phyloP scores from a whole-genome alignment of 2,113 vertebrate species.

The Ploceus nigricollis region DNA sequence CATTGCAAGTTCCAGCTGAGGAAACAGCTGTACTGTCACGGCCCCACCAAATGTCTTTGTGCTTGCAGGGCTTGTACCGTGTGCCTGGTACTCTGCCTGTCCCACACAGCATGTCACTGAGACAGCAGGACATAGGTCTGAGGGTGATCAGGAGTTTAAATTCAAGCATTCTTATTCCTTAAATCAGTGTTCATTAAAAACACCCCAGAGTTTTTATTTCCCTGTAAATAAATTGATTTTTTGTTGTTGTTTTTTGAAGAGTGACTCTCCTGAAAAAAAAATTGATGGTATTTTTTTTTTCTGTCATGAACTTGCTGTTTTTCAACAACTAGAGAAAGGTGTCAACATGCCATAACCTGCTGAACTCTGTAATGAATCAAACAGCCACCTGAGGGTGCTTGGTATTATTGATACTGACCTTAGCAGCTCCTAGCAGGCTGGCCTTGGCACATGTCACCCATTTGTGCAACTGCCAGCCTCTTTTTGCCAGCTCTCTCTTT shows the following conservation, averaged over 20 bases:
- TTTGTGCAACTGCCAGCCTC: background rate
- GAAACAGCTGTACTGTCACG: accelerated
- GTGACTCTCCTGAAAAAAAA: background rate
- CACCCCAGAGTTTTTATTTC: background rate
- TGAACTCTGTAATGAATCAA: background rate
- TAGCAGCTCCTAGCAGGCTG: background rate
- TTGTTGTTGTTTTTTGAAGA: background rate
- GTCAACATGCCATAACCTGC: background rate
- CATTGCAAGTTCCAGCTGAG: accelerated
- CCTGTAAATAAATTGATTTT: background rate
- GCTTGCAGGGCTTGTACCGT: accelerated
- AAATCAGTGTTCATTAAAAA: background rate
- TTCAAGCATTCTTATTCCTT: background rate
- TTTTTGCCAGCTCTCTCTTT: background rate
- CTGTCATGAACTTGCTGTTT: background rate
- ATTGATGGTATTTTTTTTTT: background rate
- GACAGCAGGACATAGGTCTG: background rate
- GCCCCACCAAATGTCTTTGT: background rate
- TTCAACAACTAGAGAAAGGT: background rate
- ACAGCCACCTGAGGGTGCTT: background rate
- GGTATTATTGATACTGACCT: accelerated
- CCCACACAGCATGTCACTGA: background rate
- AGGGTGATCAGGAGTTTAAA: background rate
- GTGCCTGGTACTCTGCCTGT: background rate
- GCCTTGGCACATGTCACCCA: background rate